phyloP scores from a whole-genome alignment of 2,797 vertebrate species.

The Eulemur rubriventer region DNA sequence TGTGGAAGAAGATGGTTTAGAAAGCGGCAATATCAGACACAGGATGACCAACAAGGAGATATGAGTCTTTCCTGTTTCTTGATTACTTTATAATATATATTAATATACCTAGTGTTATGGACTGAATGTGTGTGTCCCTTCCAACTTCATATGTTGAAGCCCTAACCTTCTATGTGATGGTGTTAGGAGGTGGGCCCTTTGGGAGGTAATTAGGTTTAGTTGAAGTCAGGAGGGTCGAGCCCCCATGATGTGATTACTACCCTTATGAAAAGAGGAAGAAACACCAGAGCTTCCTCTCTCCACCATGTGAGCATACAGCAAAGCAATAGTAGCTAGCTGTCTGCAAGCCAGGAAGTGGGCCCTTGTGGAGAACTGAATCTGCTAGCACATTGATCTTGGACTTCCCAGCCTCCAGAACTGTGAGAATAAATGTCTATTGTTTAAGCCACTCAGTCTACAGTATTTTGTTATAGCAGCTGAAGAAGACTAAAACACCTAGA shows the following conservation, averaged over 20 bases:
- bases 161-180: background rate
- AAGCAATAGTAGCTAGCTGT: background rate
- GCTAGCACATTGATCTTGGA: background rate
- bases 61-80: background rate
- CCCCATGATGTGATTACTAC: background rate
- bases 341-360: no score
- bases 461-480: background rate
- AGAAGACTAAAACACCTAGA: background rate
- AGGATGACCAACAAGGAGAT: background rate
- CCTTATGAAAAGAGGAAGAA: background rate
- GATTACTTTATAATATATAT: background rate
- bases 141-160: background rate
- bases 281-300: background rate
- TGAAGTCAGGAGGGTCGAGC: background rate
- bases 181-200: background rate
- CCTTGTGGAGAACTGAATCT: background rate
- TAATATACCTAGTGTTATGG: background rate
- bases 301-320: background rate
- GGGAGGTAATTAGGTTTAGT: background rate
- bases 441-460: background rate
- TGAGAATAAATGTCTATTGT: background rate
- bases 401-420: background rate
- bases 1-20: background rate
- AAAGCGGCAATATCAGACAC: background rate
- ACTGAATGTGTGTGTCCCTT: background rate